Evolutionary conservation across 2,888 invertebrate genomes (phyloP), one percentile per base, ranked within the genome.

Genomic region (Scelioninae gen. 1): DNA sequence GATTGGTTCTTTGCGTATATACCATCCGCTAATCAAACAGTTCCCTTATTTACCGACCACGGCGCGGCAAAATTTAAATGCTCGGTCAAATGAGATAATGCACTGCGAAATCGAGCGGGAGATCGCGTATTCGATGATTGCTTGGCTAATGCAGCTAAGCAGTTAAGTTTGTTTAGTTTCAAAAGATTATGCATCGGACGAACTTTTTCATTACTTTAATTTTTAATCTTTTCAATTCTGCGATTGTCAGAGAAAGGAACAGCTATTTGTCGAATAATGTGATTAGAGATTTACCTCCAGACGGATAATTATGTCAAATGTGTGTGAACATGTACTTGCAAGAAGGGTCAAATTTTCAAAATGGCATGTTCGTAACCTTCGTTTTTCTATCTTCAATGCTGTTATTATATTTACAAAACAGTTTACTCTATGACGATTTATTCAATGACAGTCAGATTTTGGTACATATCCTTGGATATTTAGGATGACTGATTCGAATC

Each of bases 171-270:
- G 40, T 66, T 82, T 29, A 60, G 47, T 76, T 55, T 72, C 45
- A 56, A 77, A 51, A 55, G 63, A 68, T 74, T 45, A 74, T 74
- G 45, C 31, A 31, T 75, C 69, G 82, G 78, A 83, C 82, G 69
- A 83, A 75, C 45, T 78, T 53, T 58, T n/a, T n/a, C n/a, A n/a
- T 32, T 75, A 45, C 4, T 13, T 69, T 45, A 29, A 11, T 56
- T 43, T 58, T 47, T 5, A 10, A n/a, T n/a, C n/a, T 55, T 47
- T 32, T 32, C 23, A 43, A 75, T 65, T 81, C 65, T 76, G 83
- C 83, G 83, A 78, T 79, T 85, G 78, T 74, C 80, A 72, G 72
- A 75, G 53, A 79, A 85, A 79, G 72, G 79, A 83, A 83, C 72
- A 76, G 80, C 80, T 83, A 83, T 75, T 53, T 72, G 78, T 75